phyloP scores from a whole-genome alignment of 92 coral and sea anemone species.

The Actinostola sp. region DNA sequence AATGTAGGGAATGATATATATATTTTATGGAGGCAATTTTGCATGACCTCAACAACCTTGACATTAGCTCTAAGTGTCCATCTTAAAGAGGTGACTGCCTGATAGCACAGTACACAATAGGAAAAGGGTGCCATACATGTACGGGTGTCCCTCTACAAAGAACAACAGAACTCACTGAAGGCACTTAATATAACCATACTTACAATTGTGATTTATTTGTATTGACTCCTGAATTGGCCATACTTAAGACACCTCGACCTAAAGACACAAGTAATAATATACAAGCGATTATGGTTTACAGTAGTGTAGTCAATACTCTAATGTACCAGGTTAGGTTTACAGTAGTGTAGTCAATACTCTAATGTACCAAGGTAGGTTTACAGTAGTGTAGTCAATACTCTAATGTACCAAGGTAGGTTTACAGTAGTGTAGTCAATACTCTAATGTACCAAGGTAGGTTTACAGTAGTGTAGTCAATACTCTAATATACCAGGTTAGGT shows the following conservation, averaged over 20 bases:
- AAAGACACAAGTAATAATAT: not conserved
- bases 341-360: conserved; percentile 52
- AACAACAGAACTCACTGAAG: too few relatives aligned
- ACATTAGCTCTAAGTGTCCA: too few relatives aligned
- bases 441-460: conserved; percentile 90
- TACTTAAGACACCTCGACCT: conserved; percentile 97
- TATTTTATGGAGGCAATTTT: too few relatives aligned
- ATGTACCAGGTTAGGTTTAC: conserved; percentile 86
- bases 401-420: conserved; percentile 90
- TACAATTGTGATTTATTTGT: conserved; percentile 99
- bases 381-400: conserved; percentile 46
- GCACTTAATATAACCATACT: too few relatives aligned
- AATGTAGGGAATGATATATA: too few relatives aligned
- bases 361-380: conserved; percentile 88
- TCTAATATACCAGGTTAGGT: conserved; percentile 91
- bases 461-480: conserved; percentile 36
- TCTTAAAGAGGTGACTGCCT: too few relatives aligned
- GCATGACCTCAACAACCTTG: too few relatives aligned
- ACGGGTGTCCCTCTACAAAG: too few relatives aligned
- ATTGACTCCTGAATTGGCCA: conserved; percentile 96
- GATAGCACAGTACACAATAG: not conserved
- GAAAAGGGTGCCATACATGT: too few relatives aligned
- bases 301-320: conserved; percentile 58
- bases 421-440: conserved; percentile 38
- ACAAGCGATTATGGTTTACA: not conserved